Percentiles rank a stretch among this genome's conserved stretches.
These are phyloP conservation scores for Capitulum mitella DNA, from an alignment of 2,888 invertebrate genomes.

Conservation along the genomic window DNA sequence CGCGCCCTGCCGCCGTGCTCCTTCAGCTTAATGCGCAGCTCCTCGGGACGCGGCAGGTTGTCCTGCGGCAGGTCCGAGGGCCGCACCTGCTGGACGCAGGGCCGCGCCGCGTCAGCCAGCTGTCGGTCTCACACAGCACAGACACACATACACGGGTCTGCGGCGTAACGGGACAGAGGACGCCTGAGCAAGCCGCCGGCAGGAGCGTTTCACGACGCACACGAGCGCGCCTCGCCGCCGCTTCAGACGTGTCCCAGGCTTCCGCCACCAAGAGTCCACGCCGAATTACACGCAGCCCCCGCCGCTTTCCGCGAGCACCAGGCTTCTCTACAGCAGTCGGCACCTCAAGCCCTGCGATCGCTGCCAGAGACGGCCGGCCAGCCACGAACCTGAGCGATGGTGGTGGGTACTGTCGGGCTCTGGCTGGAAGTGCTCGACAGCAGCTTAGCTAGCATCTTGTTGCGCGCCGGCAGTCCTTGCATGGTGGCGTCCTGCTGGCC, in stretches of 20 bases:
- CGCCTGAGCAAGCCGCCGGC: no score
- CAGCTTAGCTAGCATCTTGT: background rate
- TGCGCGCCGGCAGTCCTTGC: background rate
- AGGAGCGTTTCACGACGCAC: no score
- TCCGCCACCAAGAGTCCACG: no score
- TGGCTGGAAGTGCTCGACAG: background rate
- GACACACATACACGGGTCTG: no score
- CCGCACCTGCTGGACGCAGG: background rate
- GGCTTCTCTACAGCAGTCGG: no score
- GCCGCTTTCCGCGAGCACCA: no score
- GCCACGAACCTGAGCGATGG: background rate
- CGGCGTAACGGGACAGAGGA: no score
- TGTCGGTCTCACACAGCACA: no score
- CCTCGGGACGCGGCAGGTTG: slow-evolving; percentile 26
- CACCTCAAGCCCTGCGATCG: no score
- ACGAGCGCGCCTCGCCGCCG: no score
- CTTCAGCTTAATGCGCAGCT: slow-evolving; percentile 26
- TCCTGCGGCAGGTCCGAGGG: slow-evolving; percentile 27
- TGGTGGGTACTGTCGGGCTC: background rate
- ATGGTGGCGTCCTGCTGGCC: background rate
- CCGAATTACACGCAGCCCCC: no score
- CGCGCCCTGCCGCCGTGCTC: slow-evolving; percentile 18
- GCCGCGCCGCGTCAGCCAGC: background rate
- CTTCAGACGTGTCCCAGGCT: no score
- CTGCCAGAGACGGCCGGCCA: background rate